Evolutionary conservation across 2,113 vertebrate genomes (phyloP).

Genomic region (Microcebus murinus): DNA sequence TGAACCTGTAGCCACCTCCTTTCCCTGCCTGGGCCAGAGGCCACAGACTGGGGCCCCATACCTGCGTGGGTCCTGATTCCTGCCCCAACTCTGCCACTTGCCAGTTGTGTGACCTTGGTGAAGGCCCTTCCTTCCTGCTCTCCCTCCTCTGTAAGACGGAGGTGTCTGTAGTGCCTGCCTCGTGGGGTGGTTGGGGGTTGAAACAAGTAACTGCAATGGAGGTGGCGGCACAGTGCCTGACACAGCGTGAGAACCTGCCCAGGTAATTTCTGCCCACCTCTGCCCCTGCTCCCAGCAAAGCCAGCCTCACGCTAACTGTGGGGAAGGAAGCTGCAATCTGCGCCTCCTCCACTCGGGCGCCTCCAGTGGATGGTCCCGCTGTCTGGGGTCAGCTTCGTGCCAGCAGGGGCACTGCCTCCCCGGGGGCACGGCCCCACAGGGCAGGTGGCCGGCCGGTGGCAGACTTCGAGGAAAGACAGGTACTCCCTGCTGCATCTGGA

Average conservation of each 20-base stretch:
- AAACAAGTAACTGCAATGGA: too few relatives aligned
- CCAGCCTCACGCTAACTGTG: not conserved
- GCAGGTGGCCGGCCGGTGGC: fast-evolving
- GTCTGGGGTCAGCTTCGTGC: too few relatives aligned
- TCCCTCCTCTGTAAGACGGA: not conserved
- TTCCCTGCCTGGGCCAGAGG: not conserved
- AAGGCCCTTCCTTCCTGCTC: not conserved
- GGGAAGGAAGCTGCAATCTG: not conserved
- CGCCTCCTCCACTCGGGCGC: fast-evolving
- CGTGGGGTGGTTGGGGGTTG: not conserved
- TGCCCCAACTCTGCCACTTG: not conserved
- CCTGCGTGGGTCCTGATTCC: not conserved
- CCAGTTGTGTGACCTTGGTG: not conserved
- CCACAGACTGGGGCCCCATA: too few relatives aligned
- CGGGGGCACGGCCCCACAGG: too few relatives aligned
- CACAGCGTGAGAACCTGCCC: not conserved
- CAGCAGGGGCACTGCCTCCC: not conserved
- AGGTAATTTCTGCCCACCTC: not conserved
- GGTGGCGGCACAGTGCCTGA: not conserved
- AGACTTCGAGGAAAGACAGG: not conserved
- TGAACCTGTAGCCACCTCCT: not conserved
- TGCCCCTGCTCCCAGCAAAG: not conserved
- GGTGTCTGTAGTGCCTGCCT: fast-evolving
- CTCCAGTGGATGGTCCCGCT: not conserved
- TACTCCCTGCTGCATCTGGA: too few relatives aligned